Percentiles rank a stretch among this genome's conserved stretches.
Conservation (phyloP, 2,888 invertebrate species). For the Paralinhomoeus sp. region DNA sequence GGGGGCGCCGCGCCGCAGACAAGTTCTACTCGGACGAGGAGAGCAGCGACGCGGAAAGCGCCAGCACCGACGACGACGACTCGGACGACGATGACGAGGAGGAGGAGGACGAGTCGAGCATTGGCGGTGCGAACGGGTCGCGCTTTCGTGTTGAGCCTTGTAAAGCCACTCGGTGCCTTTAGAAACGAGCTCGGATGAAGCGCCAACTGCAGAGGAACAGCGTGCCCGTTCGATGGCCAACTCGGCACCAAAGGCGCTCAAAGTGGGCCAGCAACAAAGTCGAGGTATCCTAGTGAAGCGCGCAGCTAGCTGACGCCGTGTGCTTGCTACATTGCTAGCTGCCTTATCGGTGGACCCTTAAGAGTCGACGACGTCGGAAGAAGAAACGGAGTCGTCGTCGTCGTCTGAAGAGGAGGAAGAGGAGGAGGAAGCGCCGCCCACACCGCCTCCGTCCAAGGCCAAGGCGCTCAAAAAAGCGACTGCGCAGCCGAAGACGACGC, state of each 20-base stretch:
- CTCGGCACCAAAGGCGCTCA: constrained; percentile 27
- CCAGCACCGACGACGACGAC: constrained; percentile 11
- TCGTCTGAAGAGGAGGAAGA: not conserved
- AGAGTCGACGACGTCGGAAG: no score
- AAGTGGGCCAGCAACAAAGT: constrained; percentile 7
- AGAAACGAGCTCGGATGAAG: not conserved
- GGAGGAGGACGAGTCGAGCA: constrained; percentile 25
- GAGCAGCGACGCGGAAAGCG: no score
- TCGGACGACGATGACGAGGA: constrained; percentile 20
- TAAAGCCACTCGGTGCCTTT: no score
- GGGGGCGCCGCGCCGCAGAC: not conserved
- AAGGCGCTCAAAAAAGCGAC: not conserved
- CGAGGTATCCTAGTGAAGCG: constrained; percentile 6
- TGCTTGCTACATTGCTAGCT: no score
- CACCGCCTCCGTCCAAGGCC: not conserved
- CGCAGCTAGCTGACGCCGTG: no score
- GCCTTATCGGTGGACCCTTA: no score
- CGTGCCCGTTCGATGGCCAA: constrained; percentile 9
- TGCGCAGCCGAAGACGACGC: not conserved
- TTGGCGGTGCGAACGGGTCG: not conserved
- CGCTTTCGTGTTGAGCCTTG: no score
- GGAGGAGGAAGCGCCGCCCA: not conserved
- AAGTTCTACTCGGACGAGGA: constrained; percentile 11
- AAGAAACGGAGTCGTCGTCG: not conserved
- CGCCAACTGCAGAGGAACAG: constrained; percentile 7